A percentile compares a stretch with the other conserved stretches of the same genome.
Evolutionary conservation across 2,113 vertebrate genomes (phyloP).

Genomic region (Nannospalax galili): DNA sequence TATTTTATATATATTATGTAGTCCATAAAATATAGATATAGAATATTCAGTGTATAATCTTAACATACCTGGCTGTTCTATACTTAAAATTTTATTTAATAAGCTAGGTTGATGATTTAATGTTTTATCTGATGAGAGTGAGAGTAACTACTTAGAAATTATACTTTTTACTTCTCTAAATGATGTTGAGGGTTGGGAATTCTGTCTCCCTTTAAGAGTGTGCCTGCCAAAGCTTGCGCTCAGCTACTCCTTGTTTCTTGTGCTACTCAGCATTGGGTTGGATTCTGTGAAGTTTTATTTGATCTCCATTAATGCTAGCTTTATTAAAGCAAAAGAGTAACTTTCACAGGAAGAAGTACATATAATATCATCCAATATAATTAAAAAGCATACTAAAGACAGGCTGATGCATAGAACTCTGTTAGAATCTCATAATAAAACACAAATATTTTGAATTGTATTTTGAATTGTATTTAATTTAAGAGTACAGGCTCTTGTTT

Average conservation of each 20-base stretch:
- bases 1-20: not conserved
- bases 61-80: accelerated
- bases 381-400: not conserved
- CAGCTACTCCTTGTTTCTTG: not conserved
- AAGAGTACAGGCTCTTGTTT: not conserved
- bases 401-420: not conserved
- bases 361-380: not conserved
- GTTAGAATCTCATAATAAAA: not conserved
- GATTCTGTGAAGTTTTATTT: not conserved
- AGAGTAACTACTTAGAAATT: not conserved
- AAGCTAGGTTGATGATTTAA: not conserved
- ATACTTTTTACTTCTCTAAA: not conserved
- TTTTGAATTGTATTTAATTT: not conserved
- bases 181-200: not conserved
- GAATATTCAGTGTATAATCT: not conserved
- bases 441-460: not conserved
- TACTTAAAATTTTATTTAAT: not conserved
- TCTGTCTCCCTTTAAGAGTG: not conserved
- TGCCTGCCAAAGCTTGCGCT: not conserved
- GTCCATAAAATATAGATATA: too few relatives aligned
- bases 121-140: too few relatives aligned
- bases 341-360: not conserved
- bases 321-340: not conserved
- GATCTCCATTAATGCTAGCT: not conserved
- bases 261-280: not conserved